Conservation (phyloP, 1,140 invertebrate species). For the Glomeris maerens region DNA sequence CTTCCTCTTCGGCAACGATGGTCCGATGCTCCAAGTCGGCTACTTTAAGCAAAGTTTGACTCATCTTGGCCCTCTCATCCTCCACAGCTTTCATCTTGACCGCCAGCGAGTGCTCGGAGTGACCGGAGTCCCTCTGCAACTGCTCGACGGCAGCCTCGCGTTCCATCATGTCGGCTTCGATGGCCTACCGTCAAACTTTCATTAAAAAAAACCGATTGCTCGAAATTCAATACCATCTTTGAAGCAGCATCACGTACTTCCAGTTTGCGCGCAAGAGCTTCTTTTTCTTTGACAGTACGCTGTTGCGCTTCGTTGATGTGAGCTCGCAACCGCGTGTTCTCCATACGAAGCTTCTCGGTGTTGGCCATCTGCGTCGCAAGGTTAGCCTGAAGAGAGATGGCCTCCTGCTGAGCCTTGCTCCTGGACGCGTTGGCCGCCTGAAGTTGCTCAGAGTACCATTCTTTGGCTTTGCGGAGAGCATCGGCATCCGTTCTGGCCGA, state of each 20-base stretch:
- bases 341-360: slow-evolving; percentile 29
- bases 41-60: slow-evolving; percentile 23
- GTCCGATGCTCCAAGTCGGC: slow-evolving; percentile 30
- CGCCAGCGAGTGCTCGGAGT: slow-evolving; percentile 27
- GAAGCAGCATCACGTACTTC: no score
- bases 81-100: slow-evolving; percentile 28
- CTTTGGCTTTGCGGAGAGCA: slow-evolving; percentile 28
- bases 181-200: no score
- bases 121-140: slow-evolving; percentile 29
- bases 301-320: slow-evolving; percentile 30
- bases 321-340: slow-evolving; percentile 27
- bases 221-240: no score
- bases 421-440: slow-evolving; percentile 27
- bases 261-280: slow-evolving; percentile 31
- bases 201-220: no score
- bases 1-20: slow-evolving; percentile 26
- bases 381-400: slow-evolving; percentile 28
- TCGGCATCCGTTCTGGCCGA: slow-evolving; percentile 27
- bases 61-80: slow-evolving; percentile 27
- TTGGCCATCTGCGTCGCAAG: slow-evolving; percentile 24
- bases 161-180: slow-evolving; percentile 36
- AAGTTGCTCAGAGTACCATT: slow-evolving; percentile 36
- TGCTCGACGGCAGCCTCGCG: slow-evolving; percentile 33
- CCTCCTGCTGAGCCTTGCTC: slow-evolving; percentile 30
- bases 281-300: slow-evolving; percentile 30